A percentile compares a stretch with the other conserved stretches of the same genome.
phyloP scores from a whole-genome alignment of 1,140 invertebrate genomes.

The Dufourea novaeangliae region DNA sequence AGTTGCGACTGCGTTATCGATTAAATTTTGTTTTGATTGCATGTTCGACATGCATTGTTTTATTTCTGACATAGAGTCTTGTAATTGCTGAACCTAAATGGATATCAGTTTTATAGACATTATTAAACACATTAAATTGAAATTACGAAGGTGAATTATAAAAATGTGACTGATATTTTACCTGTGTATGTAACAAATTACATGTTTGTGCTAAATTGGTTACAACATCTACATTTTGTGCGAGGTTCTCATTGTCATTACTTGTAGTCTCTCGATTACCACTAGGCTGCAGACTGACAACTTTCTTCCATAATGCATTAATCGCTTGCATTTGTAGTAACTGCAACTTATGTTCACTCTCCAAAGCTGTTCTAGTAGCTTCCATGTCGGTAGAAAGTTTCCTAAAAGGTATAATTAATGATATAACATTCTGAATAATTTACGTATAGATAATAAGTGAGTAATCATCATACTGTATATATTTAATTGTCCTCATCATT shows the following conservation, averaged over 20 bases:
- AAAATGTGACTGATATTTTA: conserved; percentile 48
- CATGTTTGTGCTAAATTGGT: conserved; percentile 84
- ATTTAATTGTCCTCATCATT: conserved; percentile 90
- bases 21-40: conserved; percentile 75
- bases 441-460: neutral
- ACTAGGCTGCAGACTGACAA: conserved; percentile 85
- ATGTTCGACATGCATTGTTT: conserved; percentile 85
- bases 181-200: conserved; percentile 75
- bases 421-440: conserved; percentile 1
- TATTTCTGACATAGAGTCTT: conserved; percentile 89
- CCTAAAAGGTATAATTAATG: conserved; percentile 76
- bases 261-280: conserved; percentile 61
- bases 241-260: conserved; percentile 68
- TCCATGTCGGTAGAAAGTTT: conserved; percentile 91
- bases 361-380: conserved; percentile 89
- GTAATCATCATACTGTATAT: conserved; percentile 88
- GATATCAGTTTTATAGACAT: neutral
- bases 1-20: conserved; percentile 84
- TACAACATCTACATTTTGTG: conserved; percentile 81
- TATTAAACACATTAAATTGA: neutral
- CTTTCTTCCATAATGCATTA: conserved; percentile 94
- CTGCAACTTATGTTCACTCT: conserved; percentile 93
- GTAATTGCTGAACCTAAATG: conserved; percentile 86
- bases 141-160: neutral
- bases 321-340: conserved; percentile 95